Base-by-base conservation (phyloP, 2,797 vertebrate genomes). In the Hoplostethus mediterraneus region DNA sequence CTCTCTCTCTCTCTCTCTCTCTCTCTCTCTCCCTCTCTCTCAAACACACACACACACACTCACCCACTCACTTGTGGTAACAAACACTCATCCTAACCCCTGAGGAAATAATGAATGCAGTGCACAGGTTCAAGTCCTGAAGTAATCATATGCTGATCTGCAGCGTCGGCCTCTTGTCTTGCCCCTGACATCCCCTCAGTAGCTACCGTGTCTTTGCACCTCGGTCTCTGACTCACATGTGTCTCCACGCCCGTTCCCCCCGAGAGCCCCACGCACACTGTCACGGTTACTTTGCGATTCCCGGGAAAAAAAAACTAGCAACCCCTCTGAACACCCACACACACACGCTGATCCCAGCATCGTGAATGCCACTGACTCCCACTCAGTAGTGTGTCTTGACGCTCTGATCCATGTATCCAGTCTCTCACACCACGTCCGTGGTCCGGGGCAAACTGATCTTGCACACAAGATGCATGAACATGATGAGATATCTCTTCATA, bases 61-160 rank as follows among this genome's bases (percentile, higher is more conserved):
- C 30, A n/a, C 44, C 1, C 11, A 40, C 64, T 47, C 30, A 12
- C n/a, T 57, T 16, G 14, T 16, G 31, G 57, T 31, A 6, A 30
- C 25, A 44, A 28, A 67, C 75, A 30, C 54, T 63, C 51, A 40
- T 5, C 42, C 12, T 16, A 68, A 51, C 63, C 76, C 59, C 65
- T 2, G 54, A 68, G 78, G 63, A 77, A 69, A 88, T 73, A 59
- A 71, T n/a, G 58, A 33, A 78, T 75, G 75, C 81, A 73, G 66
- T 76, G 81, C 73, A 53, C 71, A 49, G 63, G 65, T 75, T 71
- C 63, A 73, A 71, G 58, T 42, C 67, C 59, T 66, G 60, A 48
- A 71, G 76, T 84, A 77, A 87, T 87, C 57, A 14, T 42, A 60
- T 55, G 63, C 44, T 88, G 78, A 85, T 86, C 71, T 87, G 79